Percentiles rank a stretch among this genome's conserved stretches.
Evolutionary conservation across 2,797 vertebrate genomes (phyloP).

Genomic region (Cyclopterus lumpus): DNA sequence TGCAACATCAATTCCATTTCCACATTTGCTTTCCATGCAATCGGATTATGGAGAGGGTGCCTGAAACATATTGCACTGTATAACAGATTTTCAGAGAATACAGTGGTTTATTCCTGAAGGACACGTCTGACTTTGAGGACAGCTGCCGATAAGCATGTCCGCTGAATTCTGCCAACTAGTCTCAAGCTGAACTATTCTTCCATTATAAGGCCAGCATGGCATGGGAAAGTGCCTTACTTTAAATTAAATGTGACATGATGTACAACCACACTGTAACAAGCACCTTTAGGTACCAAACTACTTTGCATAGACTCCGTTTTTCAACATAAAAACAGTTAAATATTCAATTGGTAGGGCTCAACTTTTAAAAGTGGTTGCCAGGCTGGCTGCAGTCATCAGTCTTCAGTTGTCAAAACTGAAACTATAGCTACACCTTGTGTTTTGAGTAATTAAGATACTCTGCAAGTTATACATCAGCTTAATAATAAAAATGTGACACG

Average conservation of each 20-base stretch:
- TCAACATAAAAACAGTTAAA: background rate
- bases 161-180: background rate
- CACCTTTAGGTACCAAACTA: background rate
- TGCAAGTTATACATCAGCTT: background rate
- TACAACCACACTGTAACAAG: background rate
- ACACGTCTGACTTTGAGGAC: constrained; percentile 25
- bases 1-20: constrained; percentile 5
- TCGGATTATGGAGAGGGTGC: constrained; percentile 4
- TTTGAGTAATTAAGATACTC: background rate
- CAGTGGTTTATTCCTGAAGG: constrained; percentile 3
- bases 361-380: background rate
- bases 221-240: background rate
- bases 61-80: background rate
- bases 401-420: background rate
- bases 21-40: constrained; percentile 6
- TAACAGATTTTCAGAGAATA: background rate
- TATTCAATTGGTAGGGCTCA: background rate
- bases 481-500: background rate
- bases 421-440: background rate
- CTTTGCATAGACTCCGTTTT: background rate
- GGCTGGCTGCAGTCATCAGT: background rate
- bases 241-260: background rate
- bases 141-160: constrained; percentile 8
- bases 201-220: background rate
- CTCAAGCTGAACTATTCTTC: background rate